Conservation (phyloP, 1,140 invertebrate species). For the Nomia melanderi region DNA sequence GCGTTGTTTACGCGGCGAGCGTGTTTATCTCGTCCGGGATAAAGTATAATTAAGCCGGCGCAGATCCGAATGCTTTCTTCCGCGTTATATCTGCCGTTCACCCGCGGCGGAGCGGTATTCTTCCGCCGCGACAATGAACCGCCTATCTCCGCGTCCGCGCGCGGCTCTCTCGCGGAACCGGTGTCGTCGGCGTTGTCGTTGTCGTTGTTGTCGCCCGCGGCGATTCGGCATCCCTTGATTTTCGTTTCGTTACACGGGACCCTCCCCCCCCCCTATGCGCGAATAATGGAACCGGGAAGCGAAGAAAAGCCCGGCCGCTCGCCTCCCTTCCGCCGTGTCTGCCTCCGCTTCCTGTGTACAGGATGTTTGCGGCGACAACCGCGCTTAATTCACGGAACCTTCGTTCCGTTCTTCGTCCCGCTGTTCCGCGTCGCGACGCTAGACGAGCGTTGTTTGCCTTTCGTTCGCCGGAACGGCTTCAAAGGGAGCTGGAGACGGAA, state of each 20-base stretch:
- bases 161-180: background rate
- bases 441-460: slow-evolving; percentile 18
- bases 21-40: background rate
- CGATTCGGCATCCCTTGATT: too few relatives aligned
- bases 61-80: background rate
- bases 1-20: background rate
- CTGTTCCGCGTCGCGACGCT: slow-evolving; percentile 8
- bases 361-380: background rate
- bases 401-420: slow-evolving; percentile 14
- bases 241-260: background rate
- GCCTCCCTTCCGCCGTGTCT: background rate
- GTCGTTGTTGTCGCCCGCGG: too few relatives aligned
- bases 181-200: too few relatives aligned
- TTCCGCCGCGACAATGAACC: slow-evolving; percentile 4
- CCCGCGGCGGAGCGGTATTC: background rate
- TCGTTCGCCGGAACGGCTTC: background rate
- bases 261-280: background rate
- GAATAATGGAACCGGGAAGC: background rate
- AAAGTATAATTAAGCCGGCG: background rate
- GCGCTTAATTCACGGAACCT: slow-evolving; percentile 22
- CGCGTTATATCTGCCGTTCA: background rate
- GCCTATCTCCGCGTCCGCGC: background rate
- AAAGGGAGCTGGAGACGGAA: background rate
- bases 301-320: background rate
- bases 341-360: background rate